A percentile compares a stretch with the other conserved stretches of the same genome.
phyloP scores from a whole-genome alignment of 2,113 vertebrate species.

The Malurus melanocephalus region DNA sequence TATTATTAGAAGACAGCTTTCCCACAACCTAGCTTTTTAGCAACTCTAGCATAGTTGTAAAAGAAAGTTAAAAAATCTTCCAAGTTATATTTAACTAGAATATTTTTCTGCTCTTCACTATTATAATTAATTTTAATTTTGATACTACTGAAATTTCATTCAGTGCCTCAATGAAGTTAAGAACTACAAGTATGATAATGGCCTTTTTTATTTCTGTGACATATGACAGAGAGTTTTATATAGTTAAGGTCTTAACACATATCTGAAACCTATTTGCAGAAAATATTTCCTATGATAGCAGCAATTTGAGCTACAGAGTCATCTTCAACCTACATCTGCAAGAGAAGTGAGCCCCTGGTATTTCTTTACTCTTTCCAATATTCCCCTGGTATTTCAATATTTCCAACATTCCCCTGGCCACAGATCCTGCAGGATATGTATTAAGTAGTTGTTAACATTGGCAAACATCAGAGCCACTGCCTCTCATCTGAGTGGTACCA shows the following conservation, averaged over 20 bases:
- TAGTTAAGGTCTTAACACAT: not conserved
- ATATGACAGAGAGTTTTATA: not conserved
- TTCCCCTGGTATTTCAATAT: not conserved
- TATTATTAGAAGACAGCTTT: not conserved
- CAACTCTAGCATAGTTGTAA: not conserved
- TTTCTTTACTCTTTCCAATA: not conserved
- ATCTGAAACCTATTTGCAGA: not conserved
- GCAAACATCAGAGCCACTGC: not conserved
- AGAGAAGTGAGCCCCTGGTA: not conserved
- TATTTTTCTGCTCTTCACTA: not conserved
- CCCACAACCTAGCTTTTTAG: not conserved
- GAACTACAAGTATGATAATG: not conserved
- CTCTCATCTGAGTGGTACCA: not conserved
- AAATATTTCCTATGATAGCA: not conserved
- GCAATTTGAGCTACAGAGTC: not conserved
- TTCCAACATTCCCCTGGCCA: not conserved
- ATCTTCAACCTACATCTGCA: not conserved
- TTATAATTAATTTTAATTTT: not conserved
- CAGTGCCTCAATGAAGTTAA: not conserved
- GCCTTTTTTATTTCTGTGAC: not conserved
- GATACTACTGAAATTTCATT: not conserved
- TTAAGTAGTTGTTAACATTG: not conserved
- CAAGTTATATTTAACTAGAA: not conserved
- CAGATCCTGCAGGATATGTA: not conserved
- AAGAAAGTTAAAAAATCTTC: not conserved